Evolutionary conservation across 2,797 vertebrate genomes (phyloP), one percentile per base, ranked within the genome.

Genomic region (Smutsia gigantea): DNA sequence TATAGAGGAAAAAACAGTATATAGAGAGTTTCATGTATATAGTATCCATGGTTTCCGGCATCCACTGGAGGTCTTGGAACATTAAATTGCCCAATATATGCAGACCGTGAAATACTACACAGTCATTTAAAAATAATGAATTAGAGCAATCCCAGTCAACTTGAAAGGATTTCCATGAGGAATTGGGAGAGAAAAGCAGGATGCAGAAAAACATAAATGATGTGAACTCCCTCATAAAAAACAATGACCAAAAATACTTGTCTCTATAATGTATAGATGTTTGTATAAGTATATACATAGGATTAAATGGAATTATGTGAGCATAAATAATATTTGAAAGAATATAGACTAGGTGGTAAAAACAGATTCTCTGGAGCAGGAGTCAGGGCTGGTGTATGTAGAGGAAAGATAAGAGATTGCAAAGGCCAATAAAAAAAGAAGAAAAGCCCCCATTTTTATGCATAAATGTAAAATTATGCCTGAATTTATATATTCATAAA

Each of bases 391-490:
- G 15, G 78, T 88, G 0, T 11, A 39, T 72, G 15, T 21, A 75
- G 31, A 79, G 39, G 23, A 53, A 93, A 89, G 71, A 72, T 8
- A 72, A 72, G 51, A 92, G 31, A 39, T 90, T 84, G 25, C 21
- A 93, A 94, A 96, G 93, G 31, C 59, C 57, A 86, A 46, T 46
- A 46, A 88, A 83, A 42, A 61, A 90, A 68, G 57, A 83, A 63
- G 79, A 18, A 85, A 55, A 83, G 12, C 27, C 77, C 77, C 9
- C 2, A 64, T 0, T 15, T 90, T 94, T 94, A 83, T 81, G 5
- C n/a, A 83, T 75, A 88, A 85, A 82, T 42, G 37, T 94, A 93
- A 90, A 86, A 89, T 83, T 86, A n/a, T 90, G 10, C 42, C 74
- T 75, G 31, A 86, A 66, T 53, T 71, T 29, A 59, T 87, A 63